Conservation (phyloP, 2,888 invertebrate species). For the Ophion ventricosus region DNA sequence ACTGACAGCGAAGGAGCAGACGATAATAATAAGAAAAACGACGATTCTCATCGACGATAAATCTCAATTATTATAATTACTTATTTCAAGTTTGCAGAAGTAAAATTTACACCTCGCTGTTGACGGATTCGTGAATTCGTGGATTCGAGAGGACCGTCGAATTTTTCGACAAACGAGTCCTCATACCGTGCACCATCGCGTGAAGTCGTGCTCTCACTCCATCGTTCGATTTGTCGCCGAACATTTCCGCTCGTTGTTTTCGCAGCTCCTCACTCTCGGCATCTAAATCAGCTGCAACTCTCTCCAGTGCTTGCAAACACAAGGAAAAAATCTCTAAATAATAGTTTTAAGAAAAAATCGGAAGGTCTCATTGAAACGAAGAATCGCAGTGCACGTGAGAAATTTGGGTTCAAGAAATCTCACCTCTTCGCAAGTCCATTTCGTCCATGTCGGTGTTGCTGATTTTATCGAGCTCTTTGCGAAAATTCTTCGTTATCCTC, state of each 20-base stretch:
- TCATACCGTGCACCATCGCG: constrained; percentile 76
- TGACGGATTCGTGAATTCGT: constrained; percentile 39
- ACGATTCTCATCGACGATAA: background rate
- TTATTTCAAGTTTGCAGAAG: background rate
- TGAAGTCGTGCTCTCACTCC: constrained; percentile 76
- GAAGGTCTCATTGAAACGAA: background rate
- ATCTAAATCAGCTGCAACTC: constrained; percentile 87
- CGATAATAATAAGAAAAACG: background rate
- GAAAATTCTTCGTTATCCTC: constrained; percentile 92
- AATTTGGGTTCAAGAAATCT: constrained; percentile 41
- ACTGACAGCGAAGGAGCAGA: background rate
- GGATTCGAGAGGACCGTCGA: constrained; percentile 1
- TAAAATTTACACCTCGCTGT: constrained; percentile 66
- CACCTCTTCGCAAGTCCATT: constrained; percentile 91
- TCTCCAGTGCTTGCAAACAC: constrained; percentile 86
- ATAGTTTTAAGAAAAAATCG: background rate
- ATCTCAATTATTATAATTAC: background rate
- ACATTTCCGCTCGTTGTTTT: constrained; percentile 68
- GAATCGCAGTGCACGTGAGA: background rate
- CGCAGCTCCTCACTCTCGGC: constrained; percentile 83
- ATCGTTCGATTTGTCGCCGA: constrained; percentile 64
- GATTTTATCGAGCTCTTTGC: constrained; percentile 91
- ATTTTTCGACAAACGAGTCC: constrained; percentile 73
- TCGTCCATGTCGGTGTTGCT: constrained; percentile 94
- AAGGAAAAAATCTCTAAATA: constrained; percentile 41